Percentiles rank a stretch among this genome's conserved stretches.
Conservation (phyloP, 2,113 vertebrate genomes). For the Semicossyphus pulcher region DNA sequence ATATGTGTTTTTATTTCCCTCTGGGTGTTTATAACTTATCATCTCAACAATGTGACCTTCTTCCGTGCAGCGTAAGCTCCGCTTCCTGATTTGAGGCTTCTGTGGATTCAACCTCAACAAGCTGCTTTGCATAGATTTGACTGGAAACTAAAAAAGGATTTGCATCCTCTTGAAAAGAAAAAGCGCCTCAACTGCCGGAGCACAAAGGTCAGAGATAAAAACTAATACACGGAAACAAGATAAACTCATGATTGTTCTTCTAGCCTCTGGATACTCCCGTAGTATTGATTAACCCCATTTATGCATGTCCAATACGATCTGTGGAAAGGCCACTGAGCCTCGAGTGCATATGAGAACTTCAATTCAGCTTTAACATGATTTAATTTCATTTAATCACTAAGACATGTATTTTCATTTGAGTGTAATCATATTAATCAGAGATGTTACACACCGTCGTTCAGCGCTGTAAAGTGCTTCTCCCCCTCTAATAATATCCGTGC, state of each 20-base stretch:
- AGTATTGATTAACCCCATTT: constrained; percentile 49
- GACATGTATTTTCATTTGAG: neutral
- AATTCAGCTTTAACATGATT: constrained; percentile 3
- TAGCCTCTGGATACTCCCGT: constrained; percentile 28
- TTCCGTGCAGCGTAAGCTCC: constrained; percentile 23
- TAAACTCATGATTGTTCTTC: constrained; percentile 10
- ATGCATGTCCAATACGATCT: constrained; percentile 21
- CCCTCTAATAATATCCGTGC: constrained; percentile 20
- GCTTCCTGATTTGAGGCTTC: constrained; percentile 45
- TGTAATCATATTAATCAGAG: constrained; percentile 8
- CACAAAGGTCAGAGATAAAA: constrained; percentile 48
- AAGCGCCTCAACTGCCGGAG: constrained; percentile 29
- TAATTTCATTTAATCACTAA: constrained; percentile 22
- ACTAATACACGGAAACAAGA: constrained; percentile 17
- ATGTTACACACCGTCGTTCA: neutral
- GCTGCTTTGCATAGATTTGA: constrained; percentile 75
- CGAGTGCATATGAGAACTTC: neutral
- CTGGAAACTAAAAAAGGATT: constrained; percentile 64
- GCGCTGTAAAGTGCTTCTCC: neutral
- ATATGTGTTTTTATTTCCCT: neutral
- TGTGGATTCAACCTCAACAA: constrained; percentile 48
- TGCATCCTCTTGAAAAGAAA: constrained; percentile 66
- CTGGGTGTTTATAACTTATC: neutral
- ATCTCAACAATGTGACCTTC: constrained; percentile 42
- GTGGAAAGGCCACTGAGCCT: constrained; percentile 8